Conservation (phyloP, 2,888 invertebrate genomes). For the Cheilosia scutellata region DNA sequence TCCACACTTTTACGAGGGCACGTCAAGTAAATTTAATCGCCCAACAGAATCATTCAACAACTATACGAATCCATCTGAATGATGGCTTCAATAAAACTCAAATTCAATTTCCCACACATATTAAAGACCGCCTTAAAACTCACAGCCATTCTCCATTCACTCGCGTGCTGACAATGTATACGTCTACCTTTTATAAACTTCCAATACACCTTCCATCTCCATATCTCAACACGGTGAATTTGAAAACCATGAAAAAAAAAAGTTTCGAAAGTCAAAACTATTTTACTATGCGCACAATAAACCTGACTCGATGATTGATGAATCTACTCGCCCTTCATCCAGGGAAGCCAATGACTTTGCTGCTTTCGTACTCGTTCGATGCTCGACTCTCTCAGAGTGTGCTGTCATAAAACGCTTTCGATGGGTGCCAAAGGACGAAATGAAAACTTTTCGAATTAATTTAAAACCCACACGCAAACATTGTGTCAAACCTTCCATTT, state of each 20-base stretch:
- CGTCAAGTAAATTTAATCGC: too few relatives aligned
- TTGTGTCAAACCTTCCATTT: conserved; percentile 38
- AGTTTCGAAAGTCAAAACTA: conserved; percentile 61
- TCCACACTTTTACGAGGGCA: too few relatives aligned
- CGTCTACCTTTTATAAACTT: conserved; percentile 27
- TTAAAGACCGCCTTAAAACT: conserved; percentile 26
- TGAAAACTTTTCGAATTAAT: conserved; percentile 73
- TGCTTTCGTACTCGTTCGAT: neutral
- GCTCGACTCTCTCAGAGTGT: neutral
- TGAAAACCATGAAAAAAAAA: conserved; percentile 57
- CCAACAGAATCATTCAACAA: too few relatives aligned
- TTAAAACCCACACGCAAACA: conserved; percentile 55
- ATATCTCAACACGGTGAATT: conserved; percentile 56
- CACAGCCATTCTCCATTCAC: conserved; percentile 16
- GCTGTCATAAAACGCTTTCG: conserved; percentile 66
- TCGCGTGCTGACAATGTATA: conserved; percentile 48
- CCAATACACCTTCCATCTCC: neutral
- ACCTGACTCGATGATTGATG: conserved; percentile 72
- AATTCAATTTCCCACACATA: conserved; percentile 20
- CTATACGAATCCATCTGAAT: too few relatives aligned
- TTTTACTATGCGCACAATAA: conserved; percentile 71
- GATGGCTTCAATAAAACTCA: conserved; percentile 10
- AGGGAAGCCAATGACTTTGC: conserved; percentile 14
- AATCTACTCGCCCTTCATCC: conserved; percentile 46
- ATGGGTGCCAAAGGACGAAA: conserved; percentile 37